These are phyloP conservation scores for Pristionchus exspectatus DNA, from an alignment of 2,888 invertebrate species.

Conservation along the genomic window DNA sequence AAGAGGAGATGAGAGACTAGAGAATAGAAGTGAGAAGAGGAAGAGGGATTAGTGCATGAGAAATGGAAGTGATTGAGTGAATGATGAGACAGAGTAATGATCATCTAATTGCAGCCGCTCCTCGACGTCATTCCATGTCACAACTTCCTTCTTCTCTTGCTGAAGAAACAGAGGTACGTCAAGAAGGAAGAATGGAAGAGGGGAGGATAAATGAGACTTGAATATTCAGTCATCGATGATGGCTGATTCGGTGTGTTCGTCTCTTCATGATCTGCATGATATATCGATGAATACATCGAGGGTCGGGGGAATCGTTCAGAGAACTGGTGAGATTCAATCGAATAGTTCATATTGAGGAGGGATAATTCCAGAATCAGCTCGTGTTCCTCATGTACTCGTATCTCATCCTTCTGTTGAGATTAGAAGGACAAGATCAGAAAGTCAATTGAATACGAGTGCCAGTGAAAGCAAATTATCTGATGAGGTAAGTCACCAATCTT, in stretches of 20 bases:
- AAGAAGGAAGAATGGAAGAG: not conserved
- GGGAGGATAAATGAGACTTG: not conserved
- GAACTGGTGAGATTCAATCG: conserved; percentile 32
- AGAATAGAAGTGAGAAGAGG: not conserved
- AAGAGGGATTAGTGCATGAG: not conserved
- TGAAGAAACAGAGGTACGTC: conserved; percentile 44
- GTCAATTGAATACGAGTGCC: conserved; percentile 6
- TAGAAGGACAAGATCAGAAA: conserved; percentile 61
- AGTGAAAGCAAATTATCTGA: conserved; percentile 20
- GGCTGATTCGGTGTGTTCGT: conserved; percentile 44
- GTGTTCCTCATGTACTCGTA: conserved; percentile 70
- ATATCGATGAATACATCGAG: not conserved
- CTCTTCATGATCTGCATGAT: conserved; percentile 51
- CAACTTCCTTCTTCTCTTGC: conserved; percentile 41
- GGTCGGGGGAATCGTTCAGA: not conserved
- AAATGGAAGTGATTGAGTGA: not conserved
- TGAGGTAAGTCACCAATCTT: not conserved
- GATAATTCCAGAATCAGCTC: conserved; percentile 65
- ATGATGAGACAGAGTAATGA: not conserved
- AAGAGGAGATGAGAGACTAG: conserved; percentile 5
- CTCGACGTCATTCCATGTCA: conserved; percentile 47
- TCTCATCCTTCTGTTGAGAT: conserved; percentile 69
- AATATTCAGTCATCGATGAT: conserved; percentile 3
- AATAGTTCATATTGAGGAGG: not conserved
- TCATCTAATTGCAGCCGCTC: not conserved